Evolutionary conservation across 2,888 invertebrate species (phyloP).

Genomic region (Hemaris fuciformis): DNA sequence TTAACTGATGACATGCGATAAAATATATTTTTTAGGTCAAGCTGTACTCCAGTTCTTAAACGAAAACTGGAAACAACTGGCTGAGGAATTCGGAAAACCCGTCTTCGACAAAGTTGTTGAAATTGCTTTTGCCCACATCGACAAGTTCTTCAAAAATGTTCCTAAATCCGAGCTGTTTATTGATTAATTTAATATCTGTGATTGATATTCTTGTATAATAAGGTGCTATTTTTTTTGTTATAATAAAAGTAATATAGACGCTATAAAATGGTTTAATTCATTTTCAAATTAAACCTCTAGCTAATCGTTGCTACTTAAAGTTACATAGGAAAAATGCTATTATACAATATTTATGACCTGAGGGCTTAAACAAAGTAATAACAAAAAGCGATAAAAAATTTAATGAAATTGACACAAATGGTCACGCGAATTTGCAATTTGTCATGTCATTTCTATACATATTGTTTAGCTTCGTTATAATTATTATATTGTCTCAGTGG

Average conservation of each 20-base stretch:
- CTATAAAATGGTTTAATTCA: too few species aligned
- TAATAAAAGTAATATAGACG: neutral
- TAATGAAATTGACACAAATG: too few species aligned
- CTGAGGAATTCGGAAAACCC: conserved; percentile 60
- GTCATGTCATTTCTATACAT: too few species aligned
- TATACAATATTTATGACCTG: too few species aligned
- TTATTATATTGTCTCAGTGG: too few species aligned
- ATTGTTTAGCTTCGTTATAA: too few species aligned
- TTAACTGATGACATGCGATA: neutral
- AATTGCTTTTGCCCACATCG: conserved; percentile 33
- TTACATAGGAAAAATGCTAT: too few species aligned
- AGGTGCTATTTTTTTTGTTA: neutral
- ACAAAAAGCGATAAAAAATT: too few species aligned
- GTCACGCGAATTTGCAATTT: too few species aligned
- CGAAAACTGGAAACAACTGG: conserved; percentile 55
- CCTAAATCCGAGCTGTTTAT: conserved; percentile 57
- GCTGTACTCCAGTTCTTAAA: conserved; percentile 59
- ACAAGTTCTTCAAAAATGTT: conserved; percentile 48
- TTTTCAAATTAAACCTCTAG: too few species aligned
- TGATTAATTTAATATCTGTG: conserved; percentile 13
- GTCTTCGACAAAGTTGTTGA: conserved; percentile 45
- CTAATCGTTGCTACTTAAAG: too few species aligned
- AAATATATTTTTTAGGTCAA: conserved; percentile 45
- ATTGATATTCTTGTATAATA: neutral
- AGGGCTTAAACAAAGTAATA: too few species aligned